Conservation (phyloP, 2,113 vertebrate genomes). For the Pseudorasbora parva region DNA sequence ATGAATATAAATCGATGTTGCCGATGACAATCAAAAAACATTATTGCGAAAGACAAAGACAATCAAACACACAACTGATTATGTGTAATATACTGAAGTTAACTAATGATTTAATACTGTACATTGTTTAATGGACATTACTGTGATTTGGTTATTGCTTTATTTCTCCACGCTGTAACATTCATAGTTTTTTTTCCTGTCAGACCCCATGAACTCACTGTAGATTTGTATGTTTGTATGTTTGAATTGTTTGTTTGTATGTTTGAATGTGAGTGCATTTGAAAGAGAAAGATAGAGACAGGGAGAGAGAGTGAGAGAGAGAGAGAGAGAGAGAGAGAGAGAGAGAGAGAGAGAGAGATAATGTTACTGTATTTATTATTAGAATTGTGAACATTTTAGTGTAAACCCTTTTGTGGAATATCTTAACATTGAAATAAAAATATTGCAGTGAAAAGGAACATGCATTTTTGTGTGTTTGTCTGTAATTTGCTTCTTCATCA, state of each 20-base stretch:
- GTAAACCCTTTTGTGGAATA: conserved; percentile 57
- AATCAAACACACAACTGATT: conserved; percentile 4
- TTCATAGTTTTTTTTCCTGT: conserved; percentile 16
- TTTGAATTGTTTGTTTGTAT: conserved; percentile 13
- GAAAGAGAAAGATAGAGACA: background rate
- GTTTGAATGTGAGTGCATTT: conserved; percentile 30
- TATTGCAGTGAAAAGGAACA: conserved; percentile 31
- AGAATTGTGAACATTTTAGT: conserved; percentile 51
- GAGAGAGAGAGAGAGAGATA: background rate
- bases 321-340: too few relatives aligned
- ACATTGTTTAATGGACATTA: conserved; percentile 36
- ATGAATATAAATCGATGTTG: background rate
- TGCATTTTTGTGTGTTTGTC: background rate
- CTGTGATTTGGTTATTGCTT: conserved; percentile 32
- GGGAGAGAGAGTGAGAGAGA: background rate
- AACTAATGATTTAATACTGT: conserved; percentile 26
- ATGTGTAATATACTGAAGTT: conserved; percentile 30
- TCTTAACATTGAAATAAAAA: conserved; percentile 51
- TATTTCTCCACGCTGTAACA: conserved; percentile 22
- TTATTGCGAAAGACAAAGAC: background rate
- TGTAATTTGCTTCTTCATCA: background rate
- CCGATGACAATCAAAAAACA: conserved; percentile 26
- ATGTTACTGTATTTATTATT: conserved; percentile 46
- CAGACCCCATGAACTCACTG: conserved; percentile 27
- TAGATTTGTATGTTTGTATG: conserved; percentile 30